Evolutionary conservation across 2,888 invertebrate species (phyloP).

Genomic region (Prosopocoilus inquinatus): DNA sequence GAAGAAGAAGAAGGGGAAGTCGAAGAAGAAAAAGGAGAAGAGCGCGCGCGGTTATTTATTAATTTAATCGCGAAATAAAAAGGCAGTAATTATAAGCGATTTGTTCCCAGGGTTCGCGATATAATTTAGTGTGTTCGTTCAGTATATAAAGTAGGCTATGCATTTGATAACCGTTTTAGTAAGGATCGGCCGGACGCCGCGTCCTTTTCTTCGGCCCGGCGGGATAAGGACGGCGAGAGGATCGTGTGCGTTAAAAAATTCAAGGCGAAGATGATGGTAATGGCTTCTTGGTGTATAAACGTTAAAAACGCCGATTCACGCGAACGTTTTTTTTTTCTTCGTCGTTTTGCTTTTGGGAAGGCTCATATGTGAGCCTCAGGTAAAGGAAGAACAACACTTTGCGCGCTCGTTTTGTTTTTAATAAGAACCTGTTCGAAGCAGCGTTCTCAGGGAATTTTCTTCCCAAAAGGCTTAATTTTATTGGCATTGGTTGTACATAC

Average conservation of each 20-base stretch:
- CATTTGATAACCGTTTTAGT: slow-evolving; percentile 21
- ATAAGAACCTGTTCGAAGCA: slow-evolving; percentile 12
- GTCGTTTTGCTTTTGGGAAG: slow-evolving; percentile 24
- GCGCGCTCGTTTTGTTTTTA: slow-evolving; percentile 18
- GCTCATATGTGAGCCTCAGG: slow-evolving; percentile 28
- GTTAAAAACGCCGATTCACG: slow-evolving; percentile 30
- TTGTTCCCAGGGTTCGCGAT: slow-evolving; percentile 32
- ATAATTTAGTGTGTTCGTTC: slow-evolving; percentile 31
- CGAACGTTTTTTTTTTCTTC: slow-evolving; percentile 23
- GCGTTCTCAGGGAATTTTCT: slow-evolving; percentile 1
- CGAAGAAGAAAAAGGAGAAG: no score
- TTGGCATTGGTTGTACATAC: no score
- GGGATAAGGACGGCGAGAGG: slow-evolving; percentile 10
- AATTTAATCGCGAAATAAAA: slow-evolving; percentile 17
- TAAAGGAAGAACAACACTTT: slow-evolving; percentile 26
- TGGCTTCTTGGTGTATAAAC: slow-evolving; percentile 25
- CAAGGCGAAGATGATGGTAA: slow-evolving; percentile 20
- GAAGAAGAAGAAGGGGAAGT: no score
- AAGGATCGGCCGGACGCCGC: background rate
- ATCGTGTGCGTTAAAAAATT: slow-evolving; percentile 18
- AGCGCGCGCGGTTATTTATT: slow-evolving; percentile 15
- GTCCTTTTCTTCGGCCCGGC: slow-evolving; percentile 13
- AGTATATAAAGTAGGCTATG: slow-evolving; percentile 27
- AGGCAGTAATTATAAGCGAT: slow-evolving; percentile 28
- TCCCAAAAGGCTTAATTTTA: no score